phyloP scores from a whole-genome alignment of 2,797 vertebrate species.

The Ispidina picta region DNA sequence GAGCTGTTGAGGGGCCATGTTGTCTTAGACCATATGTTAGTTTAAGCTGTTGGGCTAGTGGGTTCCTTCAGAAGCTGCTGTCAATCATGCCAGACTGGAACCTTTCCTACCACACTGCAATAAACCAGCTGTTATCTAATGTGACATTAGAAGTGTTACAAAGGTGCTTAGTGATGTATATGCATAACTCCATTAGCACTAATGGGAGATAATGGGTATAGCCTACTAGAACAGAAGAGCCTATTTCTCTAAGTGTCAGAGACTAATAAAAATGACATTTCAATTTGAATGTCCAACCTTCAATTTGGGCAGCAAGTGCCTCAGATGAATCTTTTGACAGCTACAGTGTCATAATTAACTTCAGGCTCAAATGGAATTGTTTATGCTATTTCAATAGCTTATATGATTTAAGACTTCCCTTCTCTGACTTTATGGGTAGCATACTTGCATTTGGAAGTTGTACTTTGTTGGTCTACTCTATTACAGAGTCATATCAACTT shows the following conservation, averaged over 20 bases:
- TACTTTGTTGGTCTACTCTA: neutral
- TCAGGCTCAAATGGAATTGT: conserved; percentile 19
- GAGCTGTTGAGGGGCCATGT: neutral
- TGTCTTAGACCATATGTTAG: neutral
- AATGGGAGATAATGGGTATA: conserved; percentile 46
- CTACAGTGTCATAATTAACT: conserved; percentile 40
- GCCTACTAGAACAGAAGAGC: neutral
- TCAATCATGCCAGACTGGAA: neutral
- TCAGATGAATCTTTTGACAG: conserved; percentile 45
- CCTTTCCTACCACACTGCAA: neutral
- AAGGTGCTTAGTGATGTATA: neutral
- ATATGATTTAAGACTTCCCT: neutral
- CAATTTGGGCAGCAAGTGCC: conserved; percentile 47
- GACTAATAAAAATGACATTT: conserved; percentile 59
- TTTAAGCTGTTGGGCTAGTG: neutral
- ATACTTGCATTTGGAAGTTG: neutral
- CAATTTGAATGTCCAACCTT: conserved; percentile 53
- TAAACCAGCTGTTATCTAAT: neutral
- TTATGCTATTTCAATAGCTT: conserved; percentile 14
- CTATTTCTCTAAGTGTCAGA: conserved; percentile 34
- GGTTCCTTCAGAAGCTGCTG: neutral
- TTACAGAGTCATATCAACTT: neutral
- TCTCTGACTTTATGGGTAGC: neutral
- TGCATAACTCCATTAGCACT: conserved; percentile 43
- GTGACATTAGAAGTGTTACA: neutral